Conservation (phyloP, 2,113 vertebrate species). For the Forbesichthys agassizii region DNA sequence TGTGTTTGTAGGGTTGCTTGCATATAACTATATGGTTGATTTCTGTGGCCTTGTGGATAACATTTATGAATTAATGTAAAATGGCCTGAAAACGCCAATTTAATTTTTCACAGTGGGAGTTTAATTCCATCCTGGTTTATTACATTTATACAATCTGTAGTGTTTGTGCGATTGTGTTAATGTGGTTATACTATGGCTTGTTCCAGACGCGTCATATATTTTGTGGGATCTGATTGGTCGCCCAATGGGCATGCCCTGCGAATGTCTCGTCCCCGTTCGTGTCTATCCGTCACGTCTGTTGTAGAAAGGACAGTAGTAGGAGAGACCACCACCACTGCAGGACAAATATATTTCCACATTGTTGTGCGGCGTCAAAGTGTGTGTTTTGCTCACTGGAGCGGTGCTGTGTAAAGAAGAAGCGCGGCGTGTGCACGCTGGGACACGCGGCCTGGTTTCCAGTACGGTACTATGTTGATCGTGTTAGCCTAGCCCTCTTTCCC, state of each 20-base stretch:
- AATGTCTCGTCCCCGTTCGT: background rate
- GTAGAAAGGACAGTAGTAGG: background rate
- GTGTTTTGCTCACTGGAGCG: background rate
- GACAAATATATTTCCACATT: background rate
- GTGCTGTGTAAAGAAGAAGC: background rate
- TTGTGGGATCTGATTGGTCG: too few relatives aligned
- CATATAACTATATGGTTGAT: too few relatives aligned
- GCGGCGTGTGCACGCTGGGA: background rate
- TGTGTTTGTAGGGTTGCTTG: too few relatives aligned
- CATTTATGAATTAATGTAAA: too few relatives aligned
- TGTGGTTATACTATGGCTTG: background rate
- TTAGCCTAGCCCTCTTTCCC: conserved; percentile 50
- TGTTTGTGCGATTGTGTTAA: conserved; percentile 1
- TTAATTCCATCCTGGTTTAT: too few relatives aligned
- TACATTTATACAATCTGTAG: too few relatives aligned
- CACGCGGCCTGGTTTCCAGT: background rate
- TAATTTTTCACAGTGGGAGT: too few relatives aligned
- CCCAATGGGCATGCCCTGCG: background rate
- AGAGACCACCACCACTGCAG: background rate
- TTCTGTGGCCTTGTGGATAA: too few relatives aligned
- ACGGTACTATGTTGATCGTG: background rate
- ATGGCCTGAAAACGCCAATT: too few relatives aligned
- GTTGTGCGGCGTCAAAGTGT: conserved; percentile 1
- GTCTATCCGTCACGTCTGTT: background rate
- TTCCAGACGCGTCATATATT: background rate